These are phyloP conservation scores for Rachycentron canadum DNA, from an alignment of 2,797 vertebrate genomes.

Conservation along the genomic window DNA sequence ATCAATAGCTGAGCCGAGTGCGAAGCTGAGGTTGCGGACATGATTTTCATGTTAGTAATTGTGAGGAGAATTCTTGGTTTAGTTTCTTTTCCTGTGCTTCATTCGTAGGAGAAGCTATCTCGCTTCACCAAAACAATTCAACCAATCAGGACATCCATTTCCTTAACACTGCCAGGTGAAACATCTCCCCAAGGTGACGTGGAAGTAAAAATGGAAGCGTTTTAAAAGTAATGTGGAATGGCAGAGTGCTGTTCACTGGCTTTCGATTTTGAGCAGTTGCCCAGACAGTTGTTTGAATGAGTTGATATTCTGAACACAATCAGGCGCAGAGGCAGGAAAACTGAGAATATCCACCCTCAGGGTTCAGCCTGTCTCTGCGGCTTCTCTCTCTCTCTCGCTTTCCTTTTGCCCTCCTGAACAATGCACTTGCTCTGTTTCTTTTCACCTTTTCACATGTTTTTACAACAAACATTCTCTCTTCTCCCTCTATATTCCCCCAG, in stretches of 20 bases:
- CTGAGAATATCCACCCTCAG: conserved; percentile 53
- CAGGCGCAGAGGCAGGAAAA: conserved; percentile 47
- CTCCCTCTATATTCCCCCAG: conserved; percentile 68
- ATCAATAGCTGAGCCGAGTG: conserved; percentile 73
- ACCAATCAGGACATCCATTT: conserved; percentile 45
- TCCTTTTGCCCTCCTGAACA: conserved; percentile 44
- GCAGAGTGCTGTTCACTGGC: conserved; percentile 25
- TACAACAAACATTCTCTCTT: conserved; percentile 39
- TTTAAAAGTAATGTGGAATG: conserved; percentile 65
- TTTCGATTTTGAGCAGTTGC: conserved; percentile 60
- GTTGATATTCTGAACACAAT: conserved; percentile 71
- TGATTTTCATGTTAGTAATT: conserved; percentile 53
- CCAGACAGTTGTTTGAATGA: conserved; percentile 54
- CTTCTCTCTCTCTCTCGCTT: conserved; percentile 37
- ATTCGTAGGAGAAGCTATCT: conserved; percentile 30
- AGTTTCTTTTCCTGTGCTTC: conserved; percentile 16
- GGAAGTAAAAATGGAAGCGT: conserved; percentile 62
- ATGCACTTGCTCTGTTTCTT: conserved; percentile 34
- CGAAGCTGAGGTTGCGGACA: conserved; percentile 38
- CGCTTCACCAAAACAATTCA: conserved; percentile 41
- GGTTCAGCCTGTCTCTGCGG: conserved; percentile 51
- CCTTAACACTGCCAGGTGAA: conserved; percentile 28
- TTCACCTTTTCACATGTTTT: conserved; percentile 48
- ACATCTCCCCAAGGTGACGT: conserved; percentile 48
- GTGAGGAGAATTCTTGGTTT: conserved; percentile 30